Base-by-base conservation (phyloP, 2,113 vertebrate species). In the Sylvilagus bachmani region DNA sequence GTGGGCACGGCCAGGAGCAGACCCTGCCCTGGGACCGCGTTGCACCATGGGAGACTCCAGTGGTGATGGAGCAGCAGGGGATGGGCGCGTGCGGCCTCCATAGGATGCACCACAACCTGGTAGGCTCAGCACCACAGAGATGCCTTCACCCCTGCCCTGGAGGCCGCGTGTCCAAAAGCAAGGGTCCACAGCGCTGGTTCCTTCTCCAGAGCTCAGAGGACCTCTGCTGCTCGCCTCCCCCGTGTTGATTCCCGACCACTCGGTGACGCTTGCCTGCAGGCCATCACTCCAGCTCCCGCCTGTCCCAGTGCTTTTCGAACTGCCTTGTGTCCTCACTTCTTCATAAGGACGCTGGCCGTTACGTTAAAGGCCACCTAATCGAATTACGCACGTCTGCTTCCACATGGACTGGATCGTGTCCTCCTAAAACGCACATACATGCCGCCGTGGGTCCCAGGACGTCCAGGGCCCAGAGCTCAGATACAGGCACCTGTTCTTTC, bases 141-240 rank as follows among this genome's bases (percentile, higher is more conserved):
- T 19, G 3, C 3, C 29, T 17, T 9, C 17, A 10, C 67, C 38
- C 13, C 2, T 0, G 1, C 55, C 29, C 38, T 27, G 19, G 80
- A 66, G 19, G 33, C 33, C 62, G 16, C 0, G 8, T 55, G 13
- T 25, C 89, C 82, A 25, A 19, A 14, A 27, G n/a, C 44, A 31
- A 4, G 8, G 53, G 27, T 10, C 4, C 3, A n/a, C n/a, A 19
- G 22, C 5, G 27, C 9, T 1, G 4, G 21, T 3, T 21, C 10
- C 31, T 25, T 25, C 21, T n/a, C 0, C n/a, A 22, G 27, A 44
- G 17, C 11, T 6, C 49, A 5, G 29, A n/a, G 14, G 24, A 49
- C 3, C 4, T 10, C 22, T 7, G 14, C 4, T 16, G 27, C 21
- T 6, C 0, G 14, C 58, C 25, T 36, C 74, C 38, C 62, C 2